A percentile compares a stretch with the other conserved stretches of the same genome.
Evolutionary conservation across 2,797 vertebrate species (phyloP).

Genomic region (Diplodus sargus): DNA sequence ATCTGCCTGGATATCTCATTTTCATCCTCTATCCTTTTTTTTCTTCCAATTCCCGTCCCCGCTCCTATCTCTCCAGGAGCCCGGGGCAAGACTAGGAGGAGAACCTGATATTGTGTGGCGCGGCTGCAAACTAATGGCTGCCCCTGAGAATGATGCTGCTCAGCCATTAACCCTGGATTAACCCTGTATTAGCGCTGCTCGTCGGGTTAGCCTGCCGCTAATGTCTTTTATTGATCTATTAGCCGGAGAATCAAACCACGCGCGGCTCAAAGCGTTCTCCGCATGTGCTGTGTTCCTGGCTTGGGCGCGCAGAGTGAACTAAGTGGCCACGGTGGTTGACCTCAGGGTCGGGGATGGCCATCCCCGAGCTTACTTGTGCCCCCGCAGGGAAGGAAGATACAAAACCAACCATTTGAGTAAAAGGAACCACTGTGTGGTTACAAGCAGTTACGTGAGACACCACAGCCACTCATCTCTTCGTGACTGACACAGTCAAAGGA

Average conservation of each 20-base stretch:
- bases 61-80: conserved; percentile 50
- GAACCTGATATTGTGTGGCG: conserved; percentile 69
- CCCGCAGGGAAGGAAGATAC: conserved; percentile 31
- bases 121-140: conserved; percentile 73
- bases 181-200: conserved; percentile 82
- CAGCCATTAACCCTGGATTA: conserved; percentile 84
- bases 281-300: conserved; percentile 35
- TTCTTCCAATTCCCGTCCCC: conserved; percentile 55
- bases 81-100: conserved; percentile 56
- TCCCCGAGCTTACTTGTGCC: conserved; percentile 24
- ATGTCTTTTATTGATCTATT: conserved; percentile 85
- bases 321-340: conserved; percentile 70
- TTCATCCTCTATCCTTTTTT: conserved; percentile 59
- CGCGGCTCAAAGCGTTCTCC: conserved; percentile 56
- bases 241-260: conserved; percentile 75
- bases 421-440: conserved; percentile 51
- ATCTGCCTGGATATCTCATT: conserved; percentile 70
- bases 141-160: conserved; percentile 74
- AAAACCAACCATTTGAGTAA: conserved; percentile 39
- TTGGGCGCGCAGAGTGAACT: conserved; percentile 34
- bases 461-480: conserved; percentile 18
- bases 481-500: conserved; percentile 28
- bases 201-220: conserved; percentile 78
- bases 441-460: conserved; percentile 33
- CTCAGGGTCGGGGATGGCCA: conserved; percentile 56